Percentiles rank a stretch among this genome's conserved stretches.
Conservation (phyloP, 2,797 vertebrate species). For the Rhinatrema bivittatum region DNA sequence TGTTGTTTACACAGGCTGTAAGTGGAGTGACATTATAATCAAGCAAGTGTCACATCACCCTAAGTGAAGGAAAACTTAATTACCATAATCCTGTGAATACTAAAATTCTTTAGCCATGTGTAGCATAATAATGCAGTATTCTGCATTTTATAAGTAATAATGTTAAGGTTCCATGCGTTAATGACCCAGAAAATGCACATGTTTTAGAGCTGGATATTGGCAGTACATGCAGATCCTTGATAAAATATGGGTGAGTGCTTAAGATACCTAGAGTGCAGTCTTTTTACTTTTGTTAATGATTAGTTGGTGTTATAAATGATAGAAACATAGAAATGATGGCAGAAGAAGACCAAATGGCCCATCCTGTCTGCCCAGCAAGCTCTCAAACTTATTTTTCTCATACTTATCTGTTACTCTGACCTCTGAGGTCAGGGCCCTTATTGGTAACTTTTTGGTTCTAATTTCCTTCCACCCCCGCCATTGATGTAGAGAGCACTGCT, state of each 20-base stretch:
- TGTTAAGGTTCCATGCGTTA: slow-evolving; percentile 26
- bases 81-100: slow-evolving; percentile 69
- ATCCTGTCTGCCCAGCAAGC: no score
- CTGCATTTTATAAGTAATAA: slow-evolving; percentile 48
- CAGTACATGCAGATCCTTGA: background rate
- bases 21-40: slow-evolving; percentile 78
- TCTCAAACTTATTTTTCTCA: no score
- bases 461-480: no score
- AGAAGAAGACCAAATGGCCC: no score
- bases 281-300: no score
- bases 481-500: no score
- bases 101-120: slow-evolving; percentile 58
- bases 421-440: no score
- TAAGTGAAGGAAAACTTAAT: slow-evolving; percentile 69
- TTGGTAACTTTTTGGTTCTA: no score
- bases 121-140: slow-evolving; percentile 65
- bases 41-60: slow-evolving; percentile 70
- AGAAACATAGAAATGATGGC: no score
- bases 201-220: background rate
- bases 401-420: no score
- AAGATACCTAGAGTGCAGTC: no score
- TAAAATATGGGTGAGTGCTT: no score
- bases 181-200: slow-evolving; percentile 11
- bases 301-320: background rate
- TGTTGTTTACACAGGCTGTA: slow-evolving; percentile 79